phyloP scores from a whole-genome alignment of 2,797 vertebrate genomes.

The Lepus townsendii region DNA sequence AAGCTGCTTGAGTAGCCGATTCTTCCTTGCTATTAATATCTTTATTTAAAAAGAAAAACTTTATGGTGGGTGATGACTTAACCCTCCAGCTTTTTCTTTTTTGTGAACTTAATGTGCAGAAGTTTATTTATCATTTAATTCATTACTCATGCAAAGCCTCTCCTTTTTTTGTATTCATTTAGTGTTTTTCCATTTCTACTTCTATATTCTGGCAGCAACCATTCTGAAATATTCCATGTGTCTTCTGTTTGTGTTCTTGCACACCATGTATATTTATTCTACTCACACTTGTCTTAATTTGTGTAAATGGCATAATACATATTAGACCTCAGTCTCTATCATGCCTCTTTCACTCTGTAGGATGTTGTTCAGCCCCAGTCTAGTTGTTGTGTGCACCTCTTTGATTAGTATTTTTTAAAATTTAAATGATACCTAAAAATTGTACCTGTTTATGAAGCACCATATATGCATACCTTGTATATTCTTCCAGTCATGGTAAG shows the following conservation, averaged over 20 bases:
- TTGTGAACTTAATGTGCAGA: background rate
- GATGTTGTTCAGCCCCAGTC: background rate
- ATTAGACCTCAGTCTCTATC: background rate
- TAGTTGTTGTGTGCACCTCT: background rate
- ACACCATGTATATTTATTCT: background rate
- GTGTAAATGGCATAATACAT: background rate
- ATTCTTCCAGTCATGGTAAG: too few relatives aligned
- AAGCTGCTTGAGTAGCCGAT: background rate
- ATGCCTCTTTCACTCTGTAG: background rate
- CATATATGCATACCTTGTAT: too few relatives aligned
- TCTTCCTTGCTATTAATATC: background rate
- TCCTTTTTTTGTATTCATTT: background rate
- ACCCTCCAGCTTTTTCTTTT: background rate
- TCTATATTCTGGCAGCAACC: background rate
- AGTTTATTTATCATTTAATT: constrained; percentile 51
- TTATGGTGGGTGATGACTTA: background rate
- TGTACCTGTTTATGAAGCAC: too few relatives aligned
- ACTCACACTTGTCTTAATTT: background rate
- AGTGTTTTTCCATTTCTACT: constrained; percentile 3
- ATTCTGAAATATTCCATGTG: background rate
- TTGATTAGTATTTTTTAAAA: too few relatives aligned
- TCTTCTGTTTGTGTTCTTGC: background rate
- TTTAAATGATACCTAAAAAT: too few relatives aligned
- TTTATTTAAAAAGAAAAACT: constrained; percentile 46
- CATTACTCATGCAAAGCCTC: background rate